Conservation (phyloP, 2,888 invertebrate species). For the Hydriomena furcata region DNA sequence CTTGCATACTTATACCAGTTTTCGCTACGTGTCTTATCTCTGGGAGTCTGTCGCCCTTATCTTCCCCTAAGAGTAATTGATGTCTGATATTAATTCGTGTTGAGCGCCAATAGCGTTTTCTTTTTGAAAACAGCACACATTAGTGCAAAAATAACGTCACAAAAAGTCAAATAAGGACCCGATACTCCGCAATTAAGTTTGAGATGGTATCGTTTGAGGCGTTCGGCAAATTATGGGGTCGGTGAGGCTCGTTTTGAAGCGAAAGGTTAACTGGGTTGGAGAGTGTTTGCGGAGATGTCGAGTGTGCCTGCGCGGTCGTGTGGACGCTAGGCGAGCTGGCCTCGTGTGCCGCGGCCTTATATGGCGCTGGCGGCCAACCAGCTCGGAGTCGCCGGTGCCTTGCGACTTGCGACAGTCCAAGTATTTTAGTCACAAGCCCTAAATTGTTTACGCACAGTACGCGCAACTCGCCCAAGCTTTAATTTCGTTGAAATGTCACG, state of each 20-base stretch:
- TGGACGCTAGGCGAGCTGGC: slow-evolving; percentile 47
- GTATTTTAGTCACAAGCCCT: slow-evolving; percentile 68
- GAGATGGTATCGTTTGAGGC: slow-evolving; percentile 42
- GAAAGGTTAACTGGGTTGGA: slow-evolving; percentile 47
- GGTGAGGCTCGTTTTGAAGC: slow-evolving; percentile 35
- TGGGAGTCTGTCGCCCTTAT: slow-evolving; percentile 45
- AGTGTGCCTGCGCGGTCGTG: slow-evolving; percentile 31
- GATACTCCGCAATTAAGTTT: slow-evolving; percentile 43
- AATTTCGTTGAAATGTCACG: slow-evolving; percentile 56
- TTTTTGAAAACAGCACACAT: slow-evolving; percentile 30
- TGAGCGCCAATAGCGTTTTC: slow-evolving; percentile 45
- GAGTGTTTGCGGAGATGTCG: slow-evolving; percentile 48
- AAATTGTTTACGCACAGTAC: slow-evolving; percentile 57
- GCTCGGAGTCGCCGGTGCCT: slow-evolving; percentile 44
- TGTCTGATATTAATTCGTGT: slow-evolving; percentile 51
- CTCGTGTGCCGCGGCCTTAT: slow-evolving; percentile 69
- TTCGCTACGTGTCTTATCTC: slow-evolving; percentile 69
- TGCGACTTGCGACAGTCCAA: slow-evolving; percentile 59
- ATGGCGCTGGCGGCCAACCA: slow-evolving; percentile 67
- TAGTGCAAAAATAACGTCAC: slow-evolving; percentile 25
- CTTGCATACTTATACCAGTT: slow-evolving; percentile 49
- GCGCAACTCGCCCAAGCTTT: slow-evolving; percentile 45
- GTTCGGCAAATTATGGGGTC: slow-evolving; percentile 45
- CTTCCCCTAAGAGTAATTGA: slow-evolving; percentile 59
- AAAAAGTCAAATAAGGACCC: slow-evolving; percentile 33